These are phyloP conservation scores for Melinopterus prodromus DNA, from an alignment of 2,888 invertebrate species.

Conservation along the genomic window DNA sequence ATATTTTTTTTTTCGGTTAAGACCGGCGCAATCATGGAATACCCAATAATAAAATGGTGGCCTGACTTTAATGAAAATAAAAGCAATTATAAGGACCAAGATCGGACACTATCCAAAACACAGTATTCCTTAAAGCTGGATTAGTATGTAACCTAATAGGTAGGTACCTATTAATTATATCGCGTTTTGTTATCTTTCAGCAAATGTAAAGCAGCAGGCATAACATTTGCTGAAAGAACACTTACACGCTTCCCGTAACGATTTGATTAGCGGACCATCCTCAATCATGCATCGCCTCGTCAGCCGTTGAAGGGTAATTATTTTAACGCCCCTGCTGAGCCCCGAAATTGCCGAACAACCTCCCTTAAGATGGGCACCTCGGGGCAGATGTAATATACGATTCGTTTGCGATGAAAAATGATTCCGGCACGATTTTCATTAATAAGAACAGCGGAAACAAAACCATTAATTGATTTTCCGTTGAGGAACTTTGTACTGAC, in stretches of 20 bases:
- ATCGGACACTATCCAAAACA: no score
- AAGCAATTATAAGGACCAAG: no score
- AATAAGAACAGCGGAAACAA: not conserved
- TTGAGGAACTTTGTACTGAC: not conserved
- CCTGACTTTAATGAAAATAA: no score
- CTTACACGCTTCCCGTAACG: not conserved
- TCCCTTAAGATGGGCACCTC: not conserved
- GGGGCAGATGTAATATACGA: not conserved
- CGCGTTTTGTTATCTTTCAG: not conserved
- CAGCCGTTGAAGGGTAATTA: slow-evolving; percentile 13
- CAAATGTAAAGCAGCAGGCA: not conserved
- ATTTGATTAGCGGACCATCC: not conserved
- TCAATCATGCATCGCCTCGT: not conserved
- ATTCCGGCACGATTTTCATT: not conserved
- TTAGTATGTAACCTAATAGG: no score
- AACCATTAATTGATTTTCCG: not conserved
- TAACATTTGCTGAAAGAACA: not conserved
- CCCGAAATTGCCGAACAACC: slow-evolving; percentile 25
- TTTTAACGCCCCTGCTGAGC: slow-evolving; percentile 25
- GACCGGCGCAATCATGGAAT: no score
- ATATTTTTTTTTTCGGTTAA: no score
- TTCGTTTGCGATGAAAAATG: slow-evolving; percentile 4
- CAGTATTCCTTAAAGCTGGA: no score
- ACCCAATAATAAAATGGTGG: no score
- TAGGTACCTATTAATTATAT: no score